phyloP scores from a whole-genome alignment of 2,888 invertebrate species.

The Troides oblongomaculatus region DNA sequence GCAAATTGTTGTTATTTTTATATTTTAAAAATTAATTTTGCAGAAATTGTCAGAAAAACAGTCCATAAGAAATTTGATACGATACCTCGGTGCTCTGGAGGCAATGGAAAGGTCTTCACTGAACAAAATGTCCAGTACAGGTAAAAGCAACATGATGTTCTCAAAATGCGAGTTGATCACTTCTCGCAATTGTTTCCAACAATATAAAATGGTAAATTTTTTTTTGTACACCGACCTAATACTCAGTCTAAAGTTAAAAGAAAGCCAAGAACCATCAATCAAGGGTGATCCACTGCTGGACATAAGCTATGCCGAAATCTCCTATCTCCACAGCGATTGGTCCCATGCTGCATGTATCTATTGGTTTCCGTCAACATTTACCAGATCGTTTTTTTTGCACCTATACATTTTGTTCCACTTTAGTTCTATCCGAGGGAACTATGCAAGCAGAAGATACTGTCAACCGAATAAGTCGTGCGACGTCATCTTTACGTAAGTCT shows the following conservation, averaged over 20 bases:
- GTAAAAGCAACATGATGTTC: conserved; percentile 36
- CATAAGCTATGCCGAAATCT: no score
- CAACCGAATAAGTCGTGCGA: conserved; percentile 52
- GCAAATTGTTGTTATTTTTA: no score
- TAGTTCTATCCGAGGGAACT: conserved; percentile 49
- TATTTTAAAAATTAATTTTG: conserved; percentile 10
- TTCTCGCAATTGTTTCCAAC: no score
- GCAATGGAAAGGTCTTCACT: conserved; percentile 60
- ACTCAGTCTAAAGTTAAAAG: no score
- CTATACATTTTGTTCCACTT: neutral
- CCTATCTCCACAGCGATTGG: no score
- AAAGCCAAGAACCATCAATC: no score
- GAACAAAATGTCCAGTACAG: conserved; percentile 64
- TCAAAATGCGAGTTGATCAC: no score
- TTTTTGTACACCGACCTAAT: no score
- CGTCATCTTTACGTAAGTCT: conserved; percentile 65
- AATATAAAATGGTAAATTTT: no score
- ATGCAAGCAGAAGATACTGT: conserved; percentile 60
- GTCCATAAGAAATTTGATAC: conserved; percentile 65
- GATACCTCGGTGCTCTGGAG: conserved; percentile 69
- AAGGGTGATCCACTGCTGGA: no score
- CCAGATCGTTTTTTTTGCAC: neutral
- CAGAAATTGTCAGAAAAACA: conserved; percentile 74
- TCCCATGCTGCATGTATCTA: no score
- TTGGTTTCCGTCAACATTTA: no score